Percentiles rank a stretch among this genome's conserved stretches.
Conservation (phyloP, 2,888 invertebrate species). For the Lochmaea crataegi region DNA sequence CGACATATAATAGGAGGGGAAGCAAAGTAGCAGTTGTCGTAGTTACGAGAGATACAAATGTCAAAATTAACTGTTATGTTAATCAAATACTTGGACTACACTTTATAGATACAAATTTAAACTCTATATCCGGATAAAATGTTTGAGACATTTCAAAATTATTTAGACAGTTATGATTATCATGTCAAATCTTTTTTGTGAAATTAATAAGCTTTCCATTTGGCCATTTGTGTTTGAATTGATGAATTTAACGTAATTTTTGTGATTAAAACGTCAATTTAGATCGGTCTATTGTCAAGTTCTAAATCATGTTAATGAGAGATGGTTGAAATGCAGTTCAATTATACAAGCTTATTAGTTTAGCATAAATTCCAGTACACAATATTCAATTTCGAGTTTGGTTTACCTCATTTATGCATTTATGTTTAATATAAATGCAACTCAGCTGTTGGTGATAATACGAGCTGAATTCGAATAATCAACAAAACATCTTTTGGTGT, state of each 20-base stretch:
- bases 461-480: constrained; percentile 18
- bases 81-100: no score
- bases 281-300: neutral
- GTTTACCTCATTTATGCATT: constrained; percentile 34
- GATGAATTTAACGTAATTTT: neutral
- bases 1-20: no score
- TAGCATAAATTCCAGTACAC: constrained; percentile 31
- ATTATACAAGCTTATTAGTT: constrained; percentile 30
- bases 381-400: constrained; percentile 33
- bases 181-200: no score
- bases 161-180: no score
- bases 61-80: no score
- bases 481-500: constrained; percentile 23
- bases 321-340: constrained; percentile 18
- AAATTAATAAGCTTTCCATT: no score
- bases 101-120: no score
- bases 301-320: constrained; percentile 20
- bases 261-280: neutral
- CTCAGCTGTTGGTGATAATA: constrained; percentile 28
- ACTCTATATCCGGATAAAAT: no score
- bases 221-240: neutral
- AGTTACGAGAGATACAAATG: no score
- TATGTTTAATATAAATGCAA: constrained; percentile 32
- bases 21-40: no score
- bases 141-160: no score